Percentiles rank a stretch among this genome's conserved stretches.
phyloP scores from a whole-genome alignment of 2,888 invertebrate genomes.

The Brenthis hecate region DNA sequence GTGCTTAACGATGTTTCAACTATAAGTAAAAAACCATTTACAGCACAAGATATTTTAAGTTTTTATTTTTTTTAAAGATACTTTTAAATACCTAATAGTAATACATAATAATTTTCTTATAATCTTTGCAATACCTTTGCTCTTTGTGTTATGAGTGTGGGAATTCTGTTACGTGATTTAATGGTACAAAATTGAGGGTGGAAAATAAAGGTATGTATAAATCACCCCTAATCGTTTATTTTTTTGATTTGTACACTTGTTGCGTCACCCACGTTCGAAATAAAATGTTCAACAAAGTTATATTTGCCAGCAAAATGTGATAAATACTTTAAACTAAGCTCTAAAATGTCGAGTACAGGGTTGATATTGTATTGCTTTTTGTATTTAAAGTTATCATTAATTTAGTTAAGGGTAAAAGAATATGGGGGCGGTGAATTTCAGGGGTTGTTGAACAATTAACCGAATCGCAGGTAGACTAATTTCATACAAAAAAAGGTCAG shows the following conservation, averaged over 20 bases:
- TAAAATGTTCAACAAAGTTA: constrained; percentile 45
- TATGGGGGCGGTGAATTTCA: constrained; percentile 66
- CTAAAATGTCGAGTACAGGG: constrained; percentile 35
- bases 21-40: too few species aligned
- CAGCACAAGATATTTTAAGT: too few species aligned
- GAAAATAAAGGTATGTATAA: constrained; percentile 76
- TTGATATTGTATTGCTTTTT: constrained; percentile 9
- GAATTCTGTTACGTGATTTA: constrained; percentile 77
- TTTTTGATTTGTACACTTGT: constrained; percentile 74
- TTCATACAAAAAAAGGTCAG: constrained; percentile 57
- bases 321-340: constrained; percentile 20
- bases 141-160: constrained; percentile 58
- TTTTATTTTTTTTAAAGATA: too few species aligned
- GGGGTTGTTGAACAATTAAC: constrained; percentile 76
- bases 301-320: not conserved
- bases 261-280: constrained; percentile 64
- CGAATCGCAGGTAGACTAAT: constrained; percentile 73
- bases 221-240: constrained; percentile 77
- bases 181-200: constrained; percentile 64
- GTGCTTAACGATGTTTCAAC: too few species aligned
- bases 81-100: too few species aligned
- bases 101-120: too few species aligned
- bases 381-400: constrained; percentile 22
- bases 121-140: constrained; percentile 2
- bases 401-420: constrained; percentile 46